Evolutionary conservation across 2,888 invertebrate genomes (phyloP), one percentile per base, ranked within the genome.

Genomic region (Epirrhoe alternata): DNA sequence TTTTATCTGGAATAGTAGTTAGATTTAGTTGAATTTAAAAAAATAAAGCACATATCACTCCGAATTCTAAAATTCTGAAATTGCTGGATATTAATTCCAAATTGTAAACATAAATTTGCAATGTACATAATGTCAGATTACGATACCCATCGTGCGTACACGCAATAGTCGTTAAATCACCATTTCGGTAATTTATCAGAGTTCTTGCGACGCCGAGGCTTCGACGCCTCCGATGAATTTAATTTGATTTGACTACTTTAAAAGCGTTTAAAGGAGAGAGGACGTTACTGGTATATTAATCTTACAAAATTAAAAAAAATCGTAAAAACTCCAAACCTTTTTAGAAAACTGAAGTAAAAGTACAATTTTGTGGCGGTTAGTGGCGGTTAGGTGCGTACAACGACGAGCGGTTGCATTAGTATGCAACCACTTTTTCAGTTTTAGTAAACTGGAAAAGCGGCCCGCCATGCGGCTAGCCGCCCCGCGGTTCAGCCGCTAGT

Each of bases 151-250:
- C 76, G 72, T 60, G 61, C 75, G 74, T 67, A 77, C 81, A 81
- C 83, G 90, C 87, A 88, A 89, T 81, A 83, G 79, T 85, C 83
- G 81, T 86, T 87, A 86, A 88, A 88, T 87, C 85, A 87, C 86
- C 83, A 87, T 86, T 90, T 87, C 81, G 82, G 86, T 87, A 88
- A 92, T 92, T 88, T 87, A 91, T 91, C 89, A 90, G 88, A 81
- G 78, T 66, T 77, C 81, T 83, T 78, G 86, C 84, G 85, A 84
- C 86, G 87, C 50, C 61, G 51, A 63, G 35, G 59, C 50, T 58
- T 58, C 58, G 58, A 57, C 80, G 88, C 89, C 90, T 89, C 87
- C 76, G 84, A 87, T 88, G 86, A 87, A 87, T 90, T 92, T 90
- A 92, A 92, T 92, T 90, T 88, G 85, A 80, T 85, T 89, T 90